phyloP scores from a whole-genome alignment of 2,888 invertebrate genomes.

The Tineola bisselliella region DNA sequence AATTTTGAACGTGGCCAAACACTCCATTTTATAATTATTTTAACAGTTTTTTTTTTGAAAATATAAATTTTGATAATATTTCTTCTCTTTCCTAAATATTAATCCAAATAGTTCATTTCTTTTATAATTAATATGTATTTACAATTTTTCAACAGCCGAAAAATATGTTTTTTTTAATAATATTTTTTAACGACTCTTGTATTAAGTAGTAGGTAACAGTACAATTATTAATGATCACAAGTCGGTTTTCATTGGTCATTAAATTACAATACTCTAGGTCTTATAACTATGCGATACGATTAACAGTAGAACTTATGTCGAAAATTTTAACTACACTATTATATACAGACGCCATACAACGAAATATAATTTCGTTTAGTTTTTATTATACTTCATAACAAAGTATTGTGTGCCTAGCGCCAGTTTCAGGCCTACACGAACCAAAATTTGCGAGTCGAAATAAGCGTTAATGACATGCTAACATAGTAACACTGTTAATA shows the following conservation, averaged over 20 bases:
- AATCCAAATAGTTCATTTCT: slow-evolving; percentile 63
- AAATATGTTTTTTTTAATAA: slow-evolving; percentile 67
- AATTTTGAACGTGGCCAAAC: slow-evolving; percentile 65
- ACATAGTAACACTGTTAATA: too few species aligned
- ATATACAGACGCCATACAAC: slow-evolving; percentile 33
- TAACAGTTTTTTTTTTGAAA: slow-evolving; percentile 70
- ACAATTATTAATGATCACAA: slow-evolving; percentile 71
- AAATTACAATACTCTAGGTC: slow-evolving; percentile 67
- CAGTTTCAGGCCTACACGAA: not conserved
- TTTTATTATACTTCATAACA: not conserved
- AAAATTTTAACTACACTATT: slow-evolving; percentile 46
- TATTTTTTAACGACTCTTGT: slow-evolving; percentile 70
- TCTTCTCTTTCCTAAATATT: slow-evolving; percentile 67
- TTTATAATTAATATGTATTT: slow-evolving; percentile 68
- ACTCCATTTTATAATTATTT: slow-evolving; percentile 60
- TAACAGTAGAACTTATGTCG: slow-evolving; percentile 58
- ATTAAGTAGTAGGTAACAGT: slow-evolving; percentile 67
- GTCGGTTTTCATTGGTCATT: slow-evolving; percentile 71
- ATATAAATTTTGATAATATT: slow-evolving; percentile 70
- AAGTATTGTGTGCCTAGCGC: slow-evolving; percentile 1
- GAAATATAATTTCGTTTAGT: slow-evolving; percentile 16
- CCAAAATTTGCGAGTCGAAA: not conserved
- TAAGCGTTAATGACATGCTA: too few species aligned
- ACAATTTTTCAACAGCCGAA: slow-evolving; percentile 69
- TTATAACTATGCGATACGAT: slow-evolving; percentile 57